Evolutionary conservation across 2,888 invertebrate species (phyloP), one percentile per base, ranked within the genome.

Genomic region (Tribolium freemani): DNA sequence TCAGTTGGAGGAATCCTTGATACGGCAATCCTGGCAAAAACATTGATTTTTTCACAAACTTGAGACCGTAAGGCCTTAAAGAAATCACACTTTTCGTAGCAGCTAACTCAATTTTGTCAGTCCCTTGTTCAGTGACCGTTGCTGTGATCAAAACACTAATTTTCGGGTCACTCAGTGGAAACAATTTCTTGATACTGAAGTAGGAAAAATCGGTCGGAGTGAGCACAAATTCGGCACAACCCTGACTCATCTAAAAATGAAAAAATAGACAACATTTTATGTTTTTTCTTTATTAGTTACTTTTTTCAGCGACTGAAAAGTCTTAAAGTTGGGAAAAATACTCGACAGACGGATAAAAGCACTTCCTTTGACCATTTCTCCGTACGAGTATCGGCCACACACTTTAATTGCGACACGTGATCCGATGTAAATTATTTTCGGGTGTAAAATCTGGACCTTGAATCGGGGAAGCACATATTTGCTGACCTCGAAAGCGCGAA

Each of bases 1-100:
- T 73, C 0, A 83, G 66, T 67, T 79, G 76, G 81, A 92, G 90
- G 87, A 90, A 91, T 60, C 92, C 88, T 76, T 90, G 90, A 77
- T 92, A 93, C 0, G 93, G 93, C 11, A 94, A 85, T n/a, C 92
- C 92, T 0, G 92, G 91, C 64, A 92, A 91, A 78, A 92, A 91
- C 69, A 91, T 90, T 8, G 89, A 87, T 6, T 89, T 88, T 50
- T 90, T 89, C 0, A 89, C 82, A 78, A 92, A 92, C 80, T 91
- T 90, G 60, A 93, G 78, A 4, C 88, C 87, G 30, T 91, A 85
- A 0, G 90, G 88, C 44, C 90, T 88, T 71, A 90, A 88, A 0
- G 90, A 87, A 0, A 92, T 88, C 13, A 88, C 85, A 0, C 90
- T 89, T 4, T 89, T 89, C 10, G 90, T 90, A 2, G 89, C 90